phyloP scores from a whole-genome alignment of 2,888 invertebrate species.

The Dusona sp. region DNA sequence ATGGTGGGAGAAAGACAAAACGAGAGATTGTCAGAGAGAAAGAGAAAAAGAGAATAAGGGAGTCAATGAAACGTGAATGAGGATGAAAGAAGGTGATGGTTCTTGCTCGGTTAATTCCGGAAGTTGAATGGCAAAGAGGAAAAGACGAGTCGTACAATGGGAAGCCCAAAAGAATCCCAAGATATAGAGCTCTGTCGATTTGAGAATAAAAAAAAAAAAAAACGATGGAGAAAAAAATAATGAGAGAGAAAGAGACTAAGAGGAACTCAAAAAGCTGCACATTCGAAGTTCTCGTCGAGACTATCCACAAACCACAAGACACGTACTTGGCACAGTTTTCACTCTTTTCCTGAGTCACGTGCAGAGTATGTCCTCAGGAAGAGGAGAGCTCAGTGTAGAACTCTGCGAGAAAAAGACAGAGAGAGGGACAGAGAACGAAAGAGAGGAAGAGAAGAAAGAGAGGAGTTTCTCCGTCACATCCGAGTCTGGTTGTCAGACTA shows the following conservation, averaged over 20 bases:
- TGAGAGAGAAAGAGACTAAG: constrained; percentile 18
- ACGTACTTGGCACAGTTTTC: constrained; percentile 69
- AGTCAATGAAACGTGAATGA: constrained; percentile 55
- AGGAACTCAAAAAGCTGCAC: constrained; percentile 40
- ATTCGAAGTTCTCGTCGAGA: constrained; percentile 51
- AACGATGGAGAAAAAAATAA: background rate
- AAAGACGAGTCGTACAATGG: constrained; percentile 57
- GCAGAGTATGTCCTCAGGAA: constrained; percentile 21
- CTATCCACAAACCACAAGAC: constrained; percentile 39
- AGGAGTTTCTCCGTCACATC: constrained; percentile 3
- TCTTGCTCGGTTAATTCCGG: constrained; percentile 74
- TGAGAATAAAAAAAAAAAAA: constrained; percentile 35
- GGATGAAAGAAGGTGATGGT: constrained; percentile 49
- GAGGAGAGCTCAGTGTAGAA: background rate
- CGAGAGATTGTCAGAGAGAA: constrained; percentile 5
- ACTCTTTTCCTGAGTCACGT: constrained; percentile 53
- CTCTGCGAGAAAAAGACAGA: background rate
- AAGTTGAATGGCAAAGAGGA: constrained; percentile 73
- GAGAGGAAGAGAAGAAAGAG: constrained; percentile 8
- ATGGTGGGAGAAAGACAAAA: constrained; percentile 61
- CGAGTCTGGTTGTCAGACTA: constrained; percentile 37
- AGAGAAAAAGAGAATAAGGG: constrained; percentile 55
- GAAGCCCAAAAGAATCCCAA: constrained; percentile 22
- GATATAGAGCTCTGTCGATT: constrained; percentile 23
- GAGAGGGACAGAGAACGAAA: background rate